phyloP scores from a whole-genome alignment of 2,113 vertebrate genomes.

The Austrofundulus limnaeus region DNA sequence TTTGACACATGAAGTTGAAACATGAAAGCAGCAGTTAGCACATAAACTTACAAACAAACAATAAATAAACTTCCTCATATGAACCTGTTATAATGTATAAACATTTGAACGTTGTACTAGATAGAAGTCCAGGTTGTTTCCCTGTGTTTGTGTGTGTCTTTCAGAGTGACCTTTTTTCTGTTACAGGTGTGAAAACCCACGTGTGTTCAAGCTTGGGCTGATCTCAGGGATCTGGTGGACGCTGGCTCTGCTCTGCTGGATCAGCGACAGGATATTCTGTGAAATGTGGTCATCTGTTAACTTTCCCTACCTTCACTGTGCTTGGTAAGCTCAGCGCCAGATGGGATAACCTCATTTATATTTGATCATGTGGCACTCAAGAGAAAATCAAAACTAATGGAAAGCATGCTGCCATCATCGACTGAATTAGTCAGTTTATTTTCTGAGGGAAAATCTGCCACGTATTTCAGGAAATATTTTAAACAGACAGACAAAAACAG shows the following conservation, averaged over 20 bases:
- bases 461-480: too few species aligned
- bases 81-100: too few species aligned
- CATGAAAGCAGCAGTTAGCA: background rate
- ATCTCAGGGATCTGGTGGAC: conserved; percentile 96
- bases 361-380: too few species aligned
- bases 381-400: background rate
- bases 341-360: background rate
- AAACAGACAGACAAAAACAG: too few species aligned
- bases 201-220: conserved; percentile 94
- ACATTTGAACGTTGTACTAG: background rate
- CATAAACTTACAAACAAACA: background rate
- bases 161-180: too few species aligned
- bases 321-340: conserved; percentile 83
- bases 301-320: conserved; percentile 95
- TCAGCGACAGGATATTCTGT: conserved; percentile 94
- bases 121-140: too few species aligned
- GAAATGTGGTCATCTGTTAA: conserved; percentile 95
- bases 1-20: background rate
- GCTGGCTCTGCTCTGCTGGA: conserved; percentile 93
- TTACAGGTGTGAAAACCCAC: conserved; percentile 92
- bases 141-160: conserved; percentile 1
- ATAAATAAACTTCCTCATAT: too few species aligned
- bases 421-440: background rate
- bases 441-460: too few species aligned
- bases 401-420: background rate